A percentile compares a stretch with the other conserved stretches of the same genome.
phyloP scores from a whole-genome alignment of 1,140 invertebrate genomes.

The Cotesia typhae region DNA sequence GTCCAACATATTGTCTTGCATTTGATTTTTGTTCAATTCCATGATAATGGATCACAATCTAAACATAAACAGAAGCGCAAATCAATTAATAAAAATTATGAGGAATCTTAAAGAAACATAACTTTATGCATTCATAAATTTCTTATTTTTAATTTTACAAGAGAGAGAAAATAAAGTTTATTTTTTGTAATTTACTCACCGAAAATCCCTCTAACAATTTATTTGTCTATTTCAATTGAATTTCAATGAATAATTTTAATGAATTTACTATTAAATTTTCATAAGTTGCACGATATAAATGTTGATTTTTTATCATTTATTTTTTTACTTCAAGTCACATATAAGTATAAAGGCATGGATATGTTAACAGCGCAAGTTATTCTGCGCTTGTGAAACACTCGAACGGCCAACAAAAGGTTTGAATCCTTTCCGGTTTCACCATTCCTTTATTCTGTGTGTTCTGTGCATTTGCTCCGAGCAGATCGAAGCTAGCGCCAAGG shows the following conservation, averaged over 20 bases:
- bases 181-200: no score
- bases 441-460: conserved; percentile 5
- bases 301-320: conserved; percentile 16
- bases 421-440: conserved; percentile 16
- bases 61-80: conserved; percentile 12
- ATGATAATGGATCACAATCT: conserved; percentile 37
- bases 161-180: background rate
- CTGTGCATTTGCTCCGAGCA: no score
- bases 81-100: conserved; percentile 36
- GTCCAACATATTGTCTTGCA: conserved; percentile 48
- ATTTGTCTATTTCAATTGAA: no score
- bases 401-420: conserved; percentile 26
- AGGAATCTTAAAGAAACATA: conserved; percentile 11
- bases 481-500: no score
- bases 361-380: conserved; percentile 23
- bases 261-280: background rate
- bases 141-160: conserved; percentile 35
- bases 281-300: background rate
- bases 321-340: background rate
- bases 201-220: no score
- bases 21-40: conserved; percentile 45
- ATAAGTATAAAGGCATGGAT: background rate
- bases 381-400: conserved; percentile 27
- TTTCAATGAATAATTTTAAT: no score
- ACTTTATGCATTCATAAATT: background rate